These are phyloP conservation scores for Pao palembangensis DNA, from an alignment of 2,113 vertebrate species.

Conservation along the genomic window DNA sequence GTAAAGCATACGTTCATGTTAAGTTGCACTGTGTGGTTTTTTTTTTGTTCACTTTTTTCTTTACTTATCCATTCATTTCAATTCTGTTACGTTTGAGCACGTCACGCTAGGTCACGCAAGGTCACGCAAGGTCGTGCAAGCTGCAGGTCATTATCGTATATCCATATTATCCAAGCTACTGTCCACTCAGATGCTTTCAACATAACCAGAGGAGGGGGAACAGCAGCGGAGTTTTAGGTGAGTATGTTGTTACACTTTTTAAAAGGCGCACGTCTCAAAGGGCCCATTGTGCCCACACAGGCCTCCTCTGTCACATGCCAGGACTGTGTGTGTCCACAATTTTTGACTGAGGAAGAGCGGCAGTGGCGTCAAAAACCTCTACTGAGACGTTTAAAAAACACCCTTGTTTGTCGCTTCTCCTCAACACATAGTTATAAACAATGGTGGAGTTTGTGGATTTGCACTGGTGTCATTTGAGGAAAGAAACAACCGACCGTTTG, in stretches of 20 bases:
- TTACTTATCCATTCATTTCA: constrained; percentile 79
- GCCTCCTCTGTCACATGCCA: background rate
- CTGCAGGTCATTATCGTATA: constrained; percentile 81
- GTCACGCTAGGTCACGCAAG: constrained; percentile 83
- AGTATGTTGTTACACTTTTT: constrained; percentile 26
- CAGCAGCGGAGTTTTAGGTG: constrained; percentile 31
- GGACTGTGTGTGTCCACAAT: too few species aligned
- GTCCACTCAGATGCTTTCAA: constrained; percentile 64
- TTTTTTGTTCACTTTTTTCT: constrained; percentile 51
- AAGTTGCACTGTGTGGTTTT: constrained; percentile 21
- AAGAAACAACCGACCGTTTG: too few species aligned
- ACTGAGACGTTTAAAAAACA: too few species aligned
- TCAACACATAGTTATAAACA: too few species aligned
- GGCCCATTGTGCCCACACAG: background rate
- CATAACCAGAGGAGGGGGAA: constrained; percentile 35
- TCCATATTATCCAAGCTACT: constrained; percentile 57
- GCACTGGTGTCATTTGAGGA: too few species aligned
- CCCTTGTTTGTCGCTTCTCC: too few species aligned
- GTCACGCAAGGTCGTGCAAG: constrained; percentile 84
- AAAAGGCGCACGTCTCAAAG: background rate
- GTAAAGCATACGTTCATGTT: constrained; percentile 69
- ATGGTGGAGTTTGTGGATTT: too few species aligned
- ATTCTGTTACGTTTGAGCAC: constrained; percentile 79
- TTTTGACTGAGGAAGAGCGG: too few species aligned
- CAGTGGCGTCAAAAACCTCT: too few species aligned